Conservation (phyloP, 2,888 invertebrate species). For the Halictus ligatus region DNA sequence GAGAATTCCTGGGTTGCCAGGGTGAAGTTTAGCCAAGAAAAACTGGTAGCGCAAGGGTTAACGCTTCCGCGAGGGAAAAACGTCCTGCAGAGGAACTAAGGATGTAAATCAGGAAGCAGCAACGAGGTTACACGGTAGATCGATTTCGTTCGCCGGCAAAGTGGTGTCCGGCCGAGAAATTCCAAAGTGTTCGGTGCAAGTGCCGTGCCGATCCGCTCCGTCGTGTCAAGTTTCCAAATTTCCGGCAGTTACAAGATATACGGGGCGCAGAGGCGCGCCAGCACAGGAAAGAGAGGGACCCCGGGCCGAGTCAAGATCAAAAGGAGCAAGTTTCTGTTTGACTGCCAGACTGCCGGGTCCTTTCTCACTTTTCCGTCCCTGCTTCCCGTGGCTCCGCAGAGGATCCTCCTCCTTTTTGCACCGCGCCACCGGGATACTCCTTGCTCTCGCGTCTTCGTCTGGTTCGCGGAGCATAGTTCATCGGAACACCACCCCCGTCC, state of each 20-base stretch:
- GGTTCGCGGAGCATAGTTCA: background rate
- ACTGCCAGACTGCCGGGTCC: constrained; percentile 60
- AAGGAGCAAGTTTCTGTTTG: constrained; percentile 74
- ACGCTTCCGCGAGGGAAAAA: background rate
- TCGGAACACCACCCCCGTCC: background rate
- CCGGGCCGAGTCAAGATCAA: constrained; percentile 56
- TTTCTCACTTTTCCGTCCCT: constrained; percentile 63
- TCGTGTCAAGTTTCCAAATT: constrained; percentile 80
- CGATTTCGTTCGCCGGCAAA: constrained; percentile 58
- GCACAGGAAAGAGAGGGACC: constrained; percentile 37
- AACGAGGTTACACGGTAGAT: constrained; percentile 58
- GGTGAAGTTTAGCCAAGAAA: too few relatives aligned
- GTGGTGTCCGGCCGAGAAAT: constrained; percentile 64
- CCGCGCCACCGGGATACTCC: constrained; percentile 18
- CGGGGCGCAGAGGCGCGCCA: constrained; percentile 33
- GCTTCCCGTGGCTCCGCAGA: background rate
- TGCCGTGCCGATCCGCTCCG: constrained; percentile 56
- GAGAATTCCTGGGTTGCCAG: too few relatives aligned
- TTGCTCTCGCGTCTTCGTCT: constrained; percentile 3
- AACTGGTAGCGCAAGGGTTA: background rate
- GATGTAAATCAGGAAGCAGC: constrained; percentile 35
- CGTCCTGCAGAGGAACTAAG: background rate
- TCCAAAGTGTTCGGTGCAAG: constrained; percentile 66
- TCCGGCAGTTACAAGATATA: constrained; percentile 72
- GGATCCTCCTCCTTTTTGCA: constrained; percentile 31